phyloP scores from a whole-genome alignment of 2,113 vertebrate genomes.

The Oreochromis aureus region DNA sequence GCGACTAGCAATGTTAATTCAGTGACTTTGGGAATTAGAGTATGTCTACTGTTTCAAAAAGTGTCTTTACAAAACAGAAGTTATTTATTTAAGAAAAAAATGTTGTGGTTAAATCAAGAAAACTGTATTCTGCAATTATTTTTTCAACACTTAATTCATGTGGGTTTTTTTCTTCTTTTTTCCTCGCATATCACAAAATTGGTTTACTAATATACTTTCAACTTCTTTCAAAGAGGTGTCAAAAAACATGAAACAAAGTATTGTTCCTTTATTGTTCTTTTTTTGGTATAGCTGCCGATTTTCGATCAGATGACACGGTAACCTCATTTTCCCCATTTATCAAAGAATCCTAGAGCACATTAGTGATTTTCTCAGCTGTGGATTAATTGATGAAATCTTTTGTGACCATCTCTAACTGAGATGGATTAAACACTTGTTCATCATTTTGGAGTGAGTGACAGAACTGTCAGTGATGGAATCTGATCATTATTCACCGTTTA shows the following conservation, averaged over 20 bases:
- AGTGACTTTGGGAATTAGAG: conserved; percentile 92
- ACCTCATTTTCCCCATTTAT: conserved; percentile 30
- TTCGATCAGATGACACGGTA: conserved; percentile 16
- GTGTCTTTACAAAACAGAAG: conserved; percentile 99
- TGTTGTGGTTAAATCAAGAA: conserved; percentile 96
- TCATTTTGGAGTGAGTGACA: conserved; percentile 44
- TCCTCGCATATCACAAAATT: conserved; percentile 32
- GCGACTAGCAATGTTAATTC: conserved; percentile 79
- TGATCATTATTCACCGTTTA: conserved; percentile 40
- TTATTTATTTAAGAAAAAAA: conserved; percentile 99
- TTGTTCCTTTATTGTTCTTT: conserved; percentile 5
- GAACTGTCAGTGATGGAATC: conserved; percentile 28
- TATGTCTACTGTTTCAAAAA: conserved; percentile 98
- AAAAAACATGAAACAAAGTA: conserved; percentile 7
- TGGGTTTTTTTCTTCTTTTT: conserved; percentile 1
- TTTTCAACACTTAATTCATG: conserved; percentile 67
- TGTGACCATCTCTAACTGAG: conserved; percentile 47
- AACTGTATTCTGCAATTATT: conserved; percentile 76
- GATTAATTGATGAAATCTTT: conserved; percentile 47
- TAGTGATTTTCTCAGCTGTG: conserved; percentile 41
- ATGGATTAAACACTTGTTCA: conserved; percentile 47
- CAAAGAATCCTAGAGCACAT: conserved; percentile 42
- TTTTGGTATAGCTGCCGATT: conserved; percentile 11
- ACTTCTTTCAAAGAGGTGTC: conserved; percentile 49
- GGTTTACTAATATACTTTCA: conserved; percentile 70